phyloP scores from a whole-genome alignment of 2,113 vertebrate species.

The Antigone vipio region DNA sequence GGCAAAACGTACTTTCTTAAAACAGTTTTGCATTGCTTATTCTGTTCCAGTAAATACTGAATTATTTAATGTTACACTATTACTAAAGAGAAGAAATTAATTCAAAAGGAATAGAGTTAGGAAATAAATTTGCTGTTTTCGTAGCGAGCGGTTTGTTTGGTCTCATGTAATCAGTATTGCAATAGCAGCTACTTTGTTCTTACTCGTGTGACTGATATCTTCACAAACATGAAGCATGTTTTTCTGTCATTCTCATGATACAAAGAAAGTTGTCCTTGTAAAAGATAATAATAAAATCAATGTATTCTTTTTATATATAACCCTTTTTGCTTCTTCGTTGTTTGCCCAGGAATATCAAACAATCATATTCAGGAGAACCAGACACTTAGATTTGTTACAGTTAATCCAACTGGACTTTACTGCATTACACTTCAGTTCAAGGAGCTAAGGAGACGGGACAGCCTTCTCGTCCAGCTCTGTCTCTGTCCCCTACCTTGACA shows the following conservation, averaged over 20 bases:
- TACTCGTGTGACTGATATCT: background rate
- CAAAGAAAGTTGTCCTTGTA: background rate
- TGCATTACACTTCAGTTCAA: background rate
- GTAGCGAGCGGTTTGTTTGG: background rate
- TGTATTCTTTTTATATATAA: background rate
- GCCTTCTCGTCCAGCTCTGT: background rate
- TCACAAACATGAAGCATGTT: background rate
- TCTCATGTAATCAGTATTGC: background rate
- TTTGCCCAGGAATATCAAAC: background rate
- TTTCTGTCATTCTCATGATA: background rate
- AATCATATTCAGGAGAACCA: background rate
- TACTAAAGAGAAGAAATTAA: background rate
- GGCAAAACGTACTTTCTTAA: background rate
- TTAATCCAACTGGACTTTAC: background rate
- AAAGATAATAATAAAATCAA: background rate
- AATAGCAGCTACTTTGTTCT: background rate
- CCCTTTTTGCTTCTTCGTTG: background rate
- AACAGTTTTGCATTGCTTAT: background rate
- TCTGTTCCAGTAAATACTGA: background rate
- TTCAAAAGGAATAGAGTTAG: background rate
- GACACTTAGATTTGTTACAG: background rate
- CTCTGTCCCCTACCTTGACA: background rate
- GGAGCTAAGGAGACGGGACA: background rate
- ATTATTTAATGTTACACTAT: accelerated
- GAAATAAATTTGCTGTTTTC: background rate